Conservation (phyloP, 2,113 vertebrate genomes). For the Struthidea cinerea region DNA sequence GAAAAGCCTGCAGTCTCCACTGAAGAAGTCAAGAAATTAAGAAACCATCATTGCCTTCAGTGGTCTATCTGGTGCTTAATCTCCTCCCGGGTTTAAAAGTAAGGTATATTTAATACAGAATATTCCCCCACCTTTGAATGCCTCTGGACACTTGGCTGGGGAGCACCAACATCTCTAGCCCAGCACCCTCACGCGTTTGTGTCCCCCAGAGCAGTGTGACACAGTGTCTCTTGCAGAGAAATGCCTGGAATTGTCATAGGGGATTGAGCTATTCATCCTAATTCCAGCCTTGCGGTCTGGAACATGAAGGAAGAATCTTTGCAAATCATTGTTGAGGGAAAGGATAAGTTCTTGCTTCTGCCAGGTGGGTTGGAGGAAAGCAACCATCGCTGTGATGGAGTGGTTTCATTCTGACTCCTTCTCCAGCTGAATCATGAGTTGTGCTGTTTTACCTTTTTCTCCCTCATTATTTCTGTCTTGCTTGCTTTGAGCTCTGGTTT, state of each 20-base stretch:
- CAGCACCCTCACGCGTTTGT: background rate
- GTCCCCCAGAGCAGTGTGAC: background rate
- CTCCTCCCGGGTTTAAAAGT: background rate
- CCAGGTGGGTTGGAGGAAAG: background rate
- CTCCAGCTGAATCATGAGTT: background rate
- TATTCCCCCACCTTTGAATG: background rate
- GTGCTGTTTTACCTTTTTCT: background rate
- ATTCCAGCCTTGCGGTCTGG: background rate
- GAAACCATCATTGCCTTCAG: background rate
- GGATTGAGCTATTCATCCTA: background rate
- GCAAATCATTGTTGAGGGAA: background rate
- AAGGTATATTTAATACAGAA: background rate
- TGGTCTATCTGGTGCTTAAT: background rate
- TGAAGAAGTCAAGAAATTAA: background rate
- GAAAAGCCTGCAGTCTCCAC: background rate
- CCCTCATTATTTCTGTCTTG: background rate
- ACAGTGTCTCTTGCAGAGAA: background rate
- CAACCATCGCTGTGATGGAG: background rate
- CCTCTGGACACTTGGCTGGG: background rate
- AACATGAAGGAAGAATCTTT: background rate
- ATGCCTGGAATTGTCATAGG: background rate
- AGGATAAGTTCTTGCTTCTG: background rate
- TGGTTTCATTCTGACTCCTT: background rate
- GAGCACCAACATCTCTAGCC: background rate
- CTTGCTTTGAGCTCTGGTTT: background rate